phyloP scores from a whole-genome alignment of 2,113 vertebrate species.

The Nyctibius bracteatus region DNA sequence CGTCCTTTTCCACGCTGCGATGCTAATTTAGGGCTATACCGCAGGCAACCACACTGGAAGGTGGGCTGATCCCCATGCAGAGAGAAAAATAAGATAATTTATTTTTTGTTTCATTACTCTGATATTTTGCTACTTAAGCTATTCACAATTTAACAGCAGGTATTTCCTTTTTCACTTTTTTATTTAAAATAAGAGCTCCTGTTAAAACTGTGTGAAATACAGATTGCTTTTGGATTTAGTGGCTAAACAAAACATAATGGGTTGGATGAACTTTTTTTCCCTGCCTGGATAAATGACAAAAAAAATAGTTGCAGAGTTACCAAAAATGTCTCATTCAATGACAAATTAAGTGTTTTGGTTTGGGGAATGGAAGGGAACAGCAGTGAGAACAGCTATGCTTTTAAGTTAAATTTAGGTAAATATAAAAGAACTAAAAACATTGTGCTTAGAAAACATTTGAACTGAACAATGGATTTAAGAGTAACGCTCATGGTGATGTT shows the following conservation, averaged over 20 bases:
- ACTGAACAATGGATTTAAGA: neutral
- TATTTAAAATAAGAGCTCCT: neutral
- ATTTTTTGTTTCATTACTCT: neutral
- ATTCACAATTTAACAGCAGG: neutral
- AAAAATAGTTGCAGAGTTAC: neutral
- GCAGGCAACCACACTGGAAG: neutral
- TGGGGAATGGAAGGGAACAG: neutral
- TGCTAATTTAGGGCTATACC: neutral
- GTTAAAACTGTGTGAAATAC: neutral
- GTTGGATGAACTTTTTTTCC: neutral
- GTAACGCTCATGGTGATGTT: neutral
- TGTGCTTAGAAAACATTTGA: neutral
- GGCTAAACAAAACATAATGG: neutral
- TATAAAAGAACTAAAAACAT: neutral
- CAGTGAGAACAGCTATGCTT: neutral
- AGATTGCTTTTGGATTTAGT: neutral
- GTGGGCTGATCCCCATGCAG: neutral
- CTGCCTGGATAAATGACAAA: neutral
- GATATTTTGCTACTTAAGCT: neutral
- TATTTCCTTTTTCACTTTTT: neutral
- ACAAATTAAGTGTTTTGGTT: neutral
- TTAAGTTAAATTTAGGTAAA: neutral
- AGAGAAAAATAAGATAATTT: neutral
- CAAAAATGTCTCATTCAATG: neutral
- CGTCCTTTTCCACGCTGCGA: fast-evolving